Percentiles rank a stretch among this genome's conserved stretches.
Conservation (phyloP, 2,113 vertebrate genomes). For the Protobothrops mucrosquamatus region DNA sequence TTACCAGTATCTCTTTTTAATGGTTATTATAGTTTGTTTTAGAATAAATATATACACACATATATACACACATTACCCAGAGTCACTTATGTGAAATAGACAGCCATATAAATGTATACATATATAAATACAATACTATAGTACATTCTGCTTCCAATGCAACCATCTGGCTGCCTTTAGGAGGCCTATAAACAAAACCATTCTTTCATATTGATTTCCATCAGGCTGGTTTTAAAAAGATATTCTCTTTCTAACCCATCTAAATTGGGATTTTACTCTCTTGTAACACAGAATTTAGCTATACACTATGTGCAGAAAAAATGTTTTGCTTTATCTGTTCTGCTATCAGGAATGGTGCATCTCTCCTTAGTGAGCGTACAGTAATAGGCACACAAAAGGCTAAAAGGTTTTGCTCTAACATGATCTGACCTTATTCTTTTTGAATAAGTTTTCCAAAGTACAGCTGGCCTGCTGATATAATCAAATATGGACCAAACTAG, state of each 20-base stretch:
- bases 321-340: background rate
- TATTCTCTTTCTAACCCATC: background rate
- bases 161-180: background rate
- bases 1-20: background rate
- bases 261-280: background rate
- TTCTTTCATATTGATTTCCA: background rate
- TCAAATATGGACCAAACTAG: background rate
- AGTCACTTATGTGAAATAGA: background rate
- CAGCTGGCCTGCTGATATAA: background rate
- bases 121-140: background rate
- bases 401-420: background rate
- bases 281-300: background rate
- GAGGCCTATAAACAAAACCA: background rate
- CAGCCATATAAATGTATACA: background rate
- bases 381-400: background rate
- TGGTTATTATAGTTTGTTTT: background rate
- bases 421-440: background rate
- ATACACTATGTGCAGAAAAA: background rate
- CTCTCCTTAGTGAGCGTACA: background rate
- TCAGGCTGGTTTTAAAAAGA: background rate
- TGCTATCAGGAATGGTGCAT: background rate
- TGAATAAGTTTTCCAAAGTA: background rate
- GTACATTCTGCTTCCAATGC: background rate
- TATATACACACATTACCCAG: background rate
- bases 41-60: background rate